phyloP scores from a whole-genome alignment of 2,113 vertebrate genomes.

The Trematocara marginatum region DNA sequence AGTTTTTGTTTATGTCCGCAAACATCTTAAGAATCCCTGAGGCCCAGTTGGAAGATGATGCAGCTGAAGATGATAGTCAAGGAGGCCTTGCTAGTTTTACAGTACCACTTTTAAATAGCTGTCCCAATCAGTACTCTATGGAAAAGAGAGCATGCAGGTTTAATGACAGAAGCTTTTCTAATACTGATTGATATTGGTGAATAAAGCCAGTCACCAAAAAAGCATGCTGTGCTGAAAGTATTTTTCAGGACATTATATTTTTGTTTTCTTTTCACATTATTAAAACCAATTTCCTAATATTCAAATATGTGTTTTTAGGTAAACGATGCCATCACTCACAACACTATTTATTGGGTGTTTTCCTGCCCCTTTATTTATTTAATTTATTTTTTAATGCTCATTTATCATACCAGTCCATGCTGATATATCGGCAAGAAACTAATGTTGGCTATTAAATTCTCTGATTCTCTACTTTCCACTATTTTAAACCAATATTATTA shows the following conservation, averaged over 20 bases:
- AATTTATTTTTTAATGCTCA: neutral
- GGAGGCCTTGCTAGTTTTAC: neutral
- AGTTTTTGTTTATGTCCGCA: neutral
- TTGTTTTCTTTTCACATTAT: neutral
- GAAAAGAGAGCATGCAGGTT: neutral
- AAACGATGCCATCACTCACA: neutral
- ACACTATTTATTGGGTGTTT: neutral
- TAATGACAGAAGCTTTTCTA: neutral
- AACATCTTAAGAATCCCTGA: neutral
- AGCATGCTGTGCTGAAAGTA: neutral
- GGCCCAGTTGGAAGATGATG: neutral
- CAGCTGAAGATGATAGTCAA: fast-evolving
- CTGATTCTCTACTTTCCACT: neutral
- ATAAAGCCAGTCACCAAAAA: neutral
- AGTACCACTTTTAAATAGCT: neutral
- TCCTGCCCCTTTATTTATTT: neutral
- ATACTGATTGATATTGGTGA: neutral
- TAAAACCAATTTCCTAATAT: neutral
- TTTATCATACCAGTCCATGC: neutral
- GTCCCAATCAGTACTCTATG: neutral
- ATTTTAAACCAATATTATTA: neutral
- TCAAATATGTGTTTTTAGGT: neutral
- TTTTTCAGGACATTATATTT: neutral
- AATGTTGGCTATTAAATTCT: neutral
- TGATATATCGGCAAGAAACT: neutral